These are phyloP conservation scores for Crambe crambe DNA, from an alignment of 37 sponge, comb jelly and placozoan species.

Conservation along the genomic window DNA sequence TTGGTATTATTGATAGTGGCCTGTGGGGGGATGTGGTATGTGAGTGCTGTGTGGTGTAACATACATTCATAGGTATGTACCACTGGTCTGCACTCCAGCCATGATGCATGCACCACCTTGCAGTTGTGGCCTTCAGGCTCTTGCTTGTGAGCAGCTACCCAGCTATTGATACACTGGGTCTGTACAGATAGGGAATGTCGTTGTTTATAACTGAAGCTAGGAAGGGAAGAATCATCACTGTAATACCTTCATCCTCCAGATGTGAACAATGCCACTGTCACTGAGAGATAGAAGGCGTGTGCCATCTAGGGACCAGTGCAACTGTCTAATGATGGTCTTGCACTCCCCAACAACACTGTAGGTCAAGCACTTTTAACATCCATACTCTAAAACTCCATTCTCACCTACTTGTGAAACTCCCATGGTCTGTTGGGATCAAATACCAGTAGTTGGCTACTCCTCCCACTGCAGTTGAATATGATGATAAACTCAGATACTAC, in stretches of 20 bases:
- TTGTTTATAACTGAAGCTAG: no score
- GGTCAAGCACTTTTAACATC: no score
- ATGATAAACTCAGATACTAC: not conserved
- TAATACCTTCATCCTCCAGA: slow-evolving; percentile 70
- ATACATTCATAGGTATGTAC: slow-evolving; percentile 26
- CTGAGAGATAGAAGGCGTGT: slow-evolving; percentile 43
- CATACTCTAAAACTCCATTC: not conserved
- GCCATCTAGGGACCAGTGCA: slow-evolving; percentile 49
- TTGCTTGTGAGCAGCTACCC: slow-evolving; percentile 48
- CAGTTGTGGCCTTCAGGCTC: slow-evolving; percentile 3
- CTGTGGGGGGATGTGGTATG: slow-evolving; percentile 2
- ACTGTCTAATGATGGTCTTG: slow-evolving; percentile 16
- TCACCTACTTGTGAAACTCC: slow-evolving; percentile 50
- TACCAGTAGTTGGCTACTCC: slow-evolving; percentile 37
- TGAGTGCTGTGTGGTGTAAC: not conserved
- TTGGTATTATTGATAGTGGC: slow-evolving; percentile 41
- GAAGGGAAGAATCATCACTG: no score
- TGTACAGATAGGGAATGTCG: not conserved
- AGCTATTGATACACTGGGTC: slow-evolving; percentile 46
- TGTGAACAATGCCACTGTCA: slow-evolving; percentile 16
- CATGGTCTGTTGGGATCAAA: slow-evolving; percentile 73
- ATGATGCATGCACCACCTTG: slow-evolving; percentile 35
- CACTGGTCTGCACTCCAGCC: slow-evolving; percentile 55
- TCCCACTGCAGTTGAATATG: slow-evolving; percentile 31
- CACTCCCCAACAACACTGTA: slow-evolving; percentile 30